Evolutionary conservation across 2,888 invertebrate genomes (phyloP).

Genomic region (Brachynemurus nebulosus): DNA sequence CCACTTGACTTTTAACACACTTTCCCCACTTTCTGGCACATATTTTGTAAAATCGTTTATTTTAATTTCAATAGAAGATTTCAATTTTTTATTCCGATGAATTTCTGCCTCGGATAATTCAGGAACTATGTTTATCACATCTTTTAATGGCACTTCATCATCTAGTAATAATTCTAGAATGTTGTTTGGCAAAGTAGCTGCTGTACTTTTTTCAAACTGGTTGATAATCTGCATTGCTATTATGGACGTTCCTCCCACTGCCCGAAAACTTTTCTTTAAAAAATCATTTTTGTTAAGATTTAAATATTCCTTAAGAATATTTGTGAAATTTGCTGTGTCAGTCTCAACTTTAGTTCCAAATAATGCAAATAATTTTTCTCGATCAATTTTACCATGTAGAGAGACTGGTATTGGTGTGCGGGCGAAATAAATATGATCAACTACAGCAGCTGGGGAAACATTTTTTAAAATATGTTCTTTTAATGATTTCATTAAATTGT

Average conservation of each 20-base stretch:
- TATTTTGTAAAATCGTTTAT: slow-evolving; percentile 9
- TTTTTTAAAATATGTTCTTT: slow-evolving; percentile 24
- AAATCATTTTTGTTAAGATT: slow-evolving; percentile 19
- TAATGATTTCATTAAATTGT: slow-evolving; percentile 16
- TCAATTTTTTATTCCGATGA: slow-evolving; percentile 5
- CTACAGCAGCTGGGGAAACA: slow-evolving; percentile 31
- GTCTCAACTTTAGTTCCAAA: slow-evolving; percentile 26
- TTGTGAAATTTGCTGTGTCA: slow-evolving; percentile 13
- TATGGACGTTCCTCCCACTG: slow-evolving; percentile 59
- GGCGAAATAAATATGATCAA: slow-evolving; percentile 48
- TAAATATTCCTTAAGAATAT: slow-evolving; percentile 22
- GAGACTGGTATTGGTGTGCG: slow-evolving; percentile 47
- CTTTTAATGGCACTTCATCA: slow-evolving; percentile 30
- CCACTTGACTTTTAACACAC: slow-evolving; percentile 35
- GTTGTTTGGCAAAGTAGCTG: slow-evolving; percentile 32
- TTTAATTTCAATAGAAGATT: slow-evolving; percentile 6
- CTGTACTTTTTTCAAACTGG: slow-evolving; percentile 35
- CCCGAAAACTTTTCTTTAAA: slow-evolving; percentile 34
- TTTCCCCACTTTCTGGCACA: no score
- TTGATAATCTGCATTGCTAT: slow-evolving; percentile 47
- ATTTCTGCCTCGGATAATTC: background rate
- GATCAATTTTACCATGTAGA: slow-evolving; percentile 55
- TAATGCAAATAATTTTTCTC: slow-evolving; percentile 30
- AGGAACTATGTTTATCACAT: slow-evolving; percentile 19
- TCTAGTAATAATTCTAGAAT: slow-evolving; percentile 42